Conservation (phyloP, 1,140 invertebrate species). For the Rhizoglyphus robini region DNA sequence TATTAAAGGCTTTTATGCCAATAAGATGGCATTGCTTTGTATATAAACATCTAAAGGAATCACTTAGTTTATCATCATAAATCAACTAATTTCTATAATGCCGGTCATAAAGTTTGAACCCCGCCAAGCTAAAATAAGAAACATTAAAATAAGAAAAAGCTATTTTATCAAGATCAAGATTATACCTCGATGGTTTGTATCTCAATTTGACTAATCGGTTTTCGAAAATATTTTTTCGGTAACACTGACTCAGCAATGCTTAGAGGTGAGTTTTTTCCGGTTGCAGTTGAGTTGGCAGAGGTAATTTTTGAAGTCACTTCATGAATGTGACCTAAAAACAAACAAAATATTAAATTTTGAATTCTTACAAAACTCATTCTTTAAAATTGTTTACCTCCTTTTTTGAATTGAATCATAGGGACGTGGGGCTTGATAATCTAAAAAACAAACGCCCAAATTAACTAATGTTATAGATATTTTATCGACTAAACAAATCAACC, state of each 20-base stretch:
- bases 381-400: conserved; percentile 19
- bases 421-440: conserved; percentile 22
- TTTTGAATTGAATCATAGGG: conserved; percentile 25
- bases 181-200: conserved; percentile 25
- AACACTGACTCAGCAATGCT: conserved; percentile 22
- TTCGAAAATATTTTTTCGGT: conserved; percentile 22
- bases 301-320: neutral
- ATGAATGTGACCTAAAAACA: neutral
- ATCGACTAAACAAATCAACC: neutral
- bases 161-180: neutral
- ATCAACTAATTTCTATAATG: neutral
- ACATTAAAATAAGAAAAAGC: neutral
- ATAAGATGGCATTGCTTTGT: too few relatives aligned
- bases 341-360: neutral
- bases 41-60: neutral
- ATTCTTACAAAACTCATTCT: neutral
- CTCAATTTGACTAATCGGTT: conserved; percentile 22
- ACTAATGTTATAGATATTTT: too few relatives aligned
- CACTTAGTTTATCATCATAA: neutral
- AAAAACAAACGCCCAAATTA: too few relatives aligned
- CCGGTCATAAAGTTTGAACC: neutral
- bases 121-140: conserved; percentile 11
- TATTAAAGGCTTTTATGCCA: neutral
- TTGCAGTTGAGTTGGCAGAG: neutral
- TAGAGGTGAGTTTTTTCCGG: neutral